Evolutionary conservation across 2,113 vertebrate genomes (phyloP).

Genomic region (Alethe castanea): DNA sequence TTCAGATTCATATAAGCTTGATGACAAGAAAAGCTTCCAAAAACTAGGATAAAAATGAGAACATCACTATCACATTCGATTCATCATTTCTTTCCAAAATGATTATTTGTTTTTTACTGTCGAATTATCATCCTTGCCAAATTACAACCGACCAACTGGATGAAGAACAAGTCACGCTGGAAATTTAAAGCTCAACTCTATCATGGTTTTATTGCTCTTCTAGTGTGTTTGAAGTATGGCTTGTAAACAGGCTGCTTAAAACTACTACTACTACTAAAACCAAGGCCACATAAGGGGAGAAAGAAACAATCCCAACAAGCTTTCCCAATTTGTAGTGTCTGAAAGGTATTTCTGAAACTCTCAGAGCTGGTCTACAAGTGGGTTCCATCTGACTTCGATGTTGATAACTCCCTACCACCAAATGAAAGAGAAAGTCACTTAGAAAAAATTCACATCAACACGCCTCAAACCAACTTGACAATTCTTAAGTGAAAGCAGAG

Average conservation of each 20-base stretch:
- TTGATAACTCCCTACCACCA: background rate
- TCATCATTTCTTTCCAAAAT: background rate
- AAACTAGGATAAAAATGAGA: background rate
- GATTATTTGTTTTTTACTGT: background rate
- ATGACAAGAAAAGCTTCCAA: background rate
- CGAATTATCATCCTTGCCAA: background rate
- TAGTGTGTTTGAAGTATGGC: background rate
- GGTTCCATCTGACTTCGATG: background rate
- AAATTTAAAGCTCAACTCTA: background rate
- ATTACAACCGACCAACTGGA: background rate
- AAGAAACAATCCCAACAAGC: background rate
- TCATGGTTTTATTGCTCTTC: background rate
- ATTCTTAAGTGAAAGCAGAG: background rate
- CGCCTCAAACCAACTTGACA: background rate
- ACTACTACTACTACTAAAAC: fast-evolving
- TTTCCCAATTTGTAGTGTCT: background rate
- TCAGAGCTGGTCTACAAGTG: background rate
- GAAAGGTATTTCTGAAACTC: background rate
- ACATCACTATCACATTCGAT: background rate
- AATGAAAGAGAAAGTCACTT: background rate
- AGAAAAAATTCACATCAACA: background rate
- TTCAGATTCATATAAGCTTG: background rate
- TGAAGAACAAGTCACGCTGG: background rate
- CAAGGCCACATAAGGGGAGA: background rate
- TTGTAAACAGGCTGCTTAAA: background rate